Percentiles rank a stretch among this genome's conserved stretches.
Evolutionary conservation across 2,113 vertebrate genomes (phyloP).

Genomic region (Diglossa brunneiventris): DNA sequence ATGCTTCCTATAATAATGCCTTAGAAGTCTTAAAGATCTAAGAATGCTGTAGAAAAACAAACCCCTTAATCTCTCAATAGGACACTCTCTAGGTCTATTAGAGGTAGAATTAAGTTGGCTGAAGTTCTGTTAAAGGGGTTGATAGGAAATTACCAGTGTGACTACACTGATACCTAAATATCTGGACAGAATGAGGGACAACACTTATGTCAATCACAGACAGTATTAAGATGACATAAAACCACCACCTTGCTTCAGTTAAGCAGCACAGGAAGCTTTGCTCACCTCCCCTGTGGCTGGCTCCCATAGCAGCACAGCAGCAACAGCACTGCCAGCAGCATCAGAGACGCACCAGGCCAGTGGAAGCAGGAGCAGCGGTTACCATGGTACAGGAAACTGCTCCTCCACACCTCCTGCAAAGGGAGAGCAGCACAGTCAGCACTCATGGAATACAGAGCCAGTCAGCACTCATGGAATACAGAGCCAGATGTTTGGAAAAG

Average conservation of each 20-base stretch:
- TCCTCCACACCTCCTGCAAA: slow-evolving; percentile 82
- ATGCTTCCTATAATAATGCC: background rate
- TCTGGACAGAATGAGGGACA: background rate
- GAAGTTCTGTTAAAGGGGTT: background rate
- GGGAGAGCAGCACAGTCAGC: slow-evolving; percentile 11
- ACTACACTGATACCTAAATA: background rate
- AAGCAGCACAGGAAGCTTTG: background rate
- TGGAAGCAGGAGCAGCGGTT: slow-evolving; percentile 96
- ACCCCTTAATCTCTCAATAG: background rate
- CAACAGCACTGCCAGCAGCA: slow-evolving; percentile 85
- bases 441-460: background rate
- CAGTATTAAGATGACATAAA: background rate
- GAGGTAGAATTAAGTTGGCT: background rate
- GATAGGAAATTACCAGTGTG: background rate
- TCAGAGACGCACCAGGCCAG: slow-evolving; percentile 92
- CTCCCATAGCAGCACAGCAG: slow-evolving; percentile 88
- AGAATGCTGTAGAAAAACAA: background rate
- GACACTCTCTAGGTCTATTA: background rate
- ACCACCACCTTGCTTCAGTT: background rate
- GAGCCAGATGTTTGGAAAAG: background rate
- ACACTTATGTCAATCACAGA: background rate
- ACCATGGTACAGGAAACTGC: slow-evolving; percentile 90
- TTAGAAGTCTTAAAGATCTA: background rate
- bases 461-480: background rate
- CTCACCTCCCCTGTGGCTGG: slow-evolving; percentile 92